phyloP scores from a whole-genome alignment of 2,888 invertebrate genomes.

The Sussaba pulchella region DNA sequence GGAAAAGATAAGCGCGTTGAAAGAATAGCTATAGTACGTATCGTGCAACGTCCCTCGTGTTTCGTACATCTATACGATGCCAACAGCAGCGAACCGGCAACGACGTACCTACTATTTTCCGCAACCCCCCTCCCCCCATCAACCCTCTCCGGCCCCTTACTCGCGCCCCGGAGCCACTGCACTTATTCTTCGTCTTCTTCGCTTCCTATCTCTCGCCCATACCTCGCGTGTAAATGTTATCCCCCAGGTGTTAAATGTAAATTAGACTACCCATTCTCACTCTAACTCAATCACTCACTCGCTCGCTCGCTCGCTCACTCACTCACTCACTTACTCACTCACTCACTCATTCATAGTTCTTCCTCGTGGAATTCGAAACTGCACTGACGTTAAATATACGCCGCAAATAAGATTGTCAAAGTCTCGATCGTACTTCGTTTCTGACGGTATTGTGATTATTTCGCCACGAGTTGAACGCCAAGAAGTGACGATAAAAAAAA shows the following conservation, averaged over 20 bases:
- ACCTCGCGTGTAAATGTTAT: slow-evolving; percentile 61
- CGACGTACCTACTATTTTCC: slow-evolving; percentile 43
- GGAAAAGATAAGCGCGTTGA: slow-evolving; percentile 60
- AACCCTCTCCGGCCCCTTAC: slow-evolving; percentile 6
- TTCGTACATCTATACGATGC: slow-evolving; percentile 19
- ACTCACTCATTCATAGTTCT: too few species aligned
- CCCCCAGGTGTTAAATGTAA: slow-evolving; percentile 62
- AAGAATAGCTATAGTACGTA: slow-evolving; percentile 29
- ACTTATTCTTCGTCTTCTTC: slow-evolving; percentile 61
- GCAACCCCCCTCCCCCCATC: slow-evolving; percentile 57
- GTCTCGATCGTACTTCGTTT: too few species aligned
- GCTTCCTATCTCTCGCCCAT: slow-evolving; percentile 19
- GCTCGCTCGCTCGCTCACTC: too few species aligned
- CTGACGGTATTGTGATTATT: too few species aligned
- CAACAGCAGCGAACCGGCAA: slow-evolving; percentile 18
- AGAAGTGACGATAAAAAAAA: neutral
- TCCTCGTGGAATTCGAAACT: too few species aligned
- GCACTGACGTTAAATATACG: too few species aligned
- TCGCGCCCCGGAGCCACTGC: slow-evolving; percentile 36
- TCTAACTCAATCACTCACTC: neutral
- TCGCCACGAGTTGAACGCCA: too few species aligned
- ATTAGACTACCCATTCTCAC: slow-evolving; percentile 42
- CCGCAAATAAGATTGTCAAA: too few species aligned
- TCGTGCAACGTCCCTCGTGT: slow-evolving; percentile 34
- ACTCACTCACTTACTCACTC: too few species aligned